Percentiles rank a stretch among this genome's conserved stretches.
These are phyloP conservation scores for Scelioninae gen. 2 DNA, from an alignment of 2,888 invertebrate species.

Conservation along the genomic window DNA sequence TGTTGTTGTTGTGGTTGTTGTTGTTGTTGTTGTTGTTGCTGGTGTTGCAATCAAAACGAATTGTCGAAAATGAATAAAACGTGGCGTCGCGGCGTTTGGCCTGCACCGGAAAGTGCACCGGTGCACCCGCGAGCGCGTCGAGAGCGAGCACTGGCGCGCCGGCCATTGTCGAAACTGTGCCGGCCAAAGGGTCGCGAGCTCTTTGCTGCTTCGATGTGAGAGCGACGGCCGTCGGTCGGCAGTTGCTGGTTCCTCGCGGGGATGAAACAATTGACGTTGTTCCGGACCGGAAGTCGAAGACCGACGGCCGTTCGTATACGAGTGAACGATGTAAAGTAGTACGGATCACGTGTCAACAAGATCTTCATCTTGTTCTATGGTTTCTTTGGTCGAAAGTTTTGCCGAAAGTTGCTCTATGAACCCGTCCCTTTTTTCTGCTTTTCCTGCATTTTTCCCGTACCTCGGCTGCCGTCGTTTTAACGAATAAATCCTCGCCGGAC, in stretches of 20 bases:
- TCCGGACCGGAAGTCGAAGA: slow-evolving; percentile 45
- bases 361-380: slow-evolving; percentile 49
- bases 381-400: slow-evolving; percentile 56
- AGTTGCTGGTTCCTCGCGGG: slow-evolving; percentile 63
- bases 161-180: neutral
- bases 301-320: slow-evolving; percentile 63
- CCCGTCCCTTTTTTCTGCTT: slow-evolving; percentile 64
- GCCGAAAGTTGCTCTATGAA: slow-evolving; percentile 60
- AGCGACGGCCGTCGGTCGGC: slow-evolving; percentile 64
- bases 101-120: neutral
- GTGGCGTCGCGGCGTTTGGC: slow-evolving; percentile 26
- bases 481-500: slow-evolving; percentile 35
- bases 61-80: slow-evolving; percentile 54
- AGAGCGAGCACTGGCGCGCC: too few relatives aligned
- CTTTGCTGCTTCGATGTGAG: slow-evolving; percentile 54
- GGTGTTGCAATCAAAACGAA: slow-evolving; percentile 55
- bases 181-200: slow-evolving; percentile 33
- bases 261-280: slow-evolving; percentile 60
- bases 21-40: slow-evolving; percentile 49
- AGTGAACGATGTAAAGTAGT: slow-evolving; percentile 64
- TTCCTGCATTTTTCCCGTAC: slow-evolving; percentile 57
- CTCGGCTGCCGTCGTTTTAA: slow-evolving; percentile 12
- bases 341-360: slow-evolving; percentile 62
- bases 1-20: slow-evolving; percentile 56
- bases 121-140: too few relatives aligned